These are phyloP conservation scores for Selenia dentaria DNA, from an alignment of 2,888 invertebrate genomes.

Conservation along the genomic window DNA sequence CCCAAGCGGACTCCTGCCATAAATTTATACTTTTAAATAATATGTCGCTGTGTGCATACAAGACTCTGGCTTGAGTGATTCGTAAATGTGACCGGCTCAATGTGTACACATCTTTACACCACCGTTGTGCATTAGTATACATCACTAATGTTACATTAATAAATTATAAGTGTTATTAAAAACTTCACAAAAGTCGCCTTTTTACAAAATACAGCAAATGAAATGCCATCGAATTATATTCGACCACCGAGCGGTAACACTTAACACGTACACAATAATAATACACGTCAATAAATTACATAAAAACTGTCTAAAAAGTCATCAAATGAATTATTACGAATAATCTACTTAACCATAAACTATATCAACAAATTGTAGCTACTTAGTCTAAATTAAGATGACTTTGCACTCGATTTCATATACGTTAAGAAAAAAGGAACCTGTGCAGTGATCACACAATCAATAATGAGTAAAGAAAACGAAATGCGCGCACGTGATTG, in stretches of 20 bases:
- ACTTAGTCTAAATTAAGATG: conserved; percentile 9
- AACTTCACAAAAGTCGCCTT: neutral
- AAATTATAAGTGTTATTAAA: neutral
- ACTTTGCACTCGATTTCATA: no score
- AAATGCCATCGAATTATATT: conserved; percentile 27
- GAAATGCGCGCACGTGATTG: no score
- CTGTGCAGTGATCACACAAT: no score
- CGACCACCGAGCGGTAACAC: conserved; percentile 18
- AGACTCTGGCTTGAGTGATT: no score
- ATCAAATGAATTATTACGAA: neutral
- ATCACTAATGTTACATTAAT: neutral
- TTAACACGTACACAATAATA: conserved; percentile 11
- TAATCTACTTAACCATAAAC: neutral
- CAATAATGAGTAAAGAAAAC: no score
- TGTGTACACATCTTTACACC: neutral
- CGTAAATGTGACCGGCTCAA: neutral
- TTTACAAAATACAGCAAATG: neutral
- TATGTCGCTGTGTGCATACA: no score
- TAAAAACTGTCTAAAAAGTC: conserved; percentile 2
- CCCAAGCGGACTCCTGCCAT: no score
- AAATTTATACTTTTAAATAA: no score
- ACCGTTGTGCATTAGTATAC: neutral
- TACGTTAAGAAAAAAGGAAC: no score
- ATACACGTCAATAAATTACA: conserved; percentile 9
- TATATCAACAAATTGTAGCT: conserved; percentile 24